phyloP scores from a whole-genome alignment of 2,113 vertebrate genomes.

The Felis chaus region DNA sequence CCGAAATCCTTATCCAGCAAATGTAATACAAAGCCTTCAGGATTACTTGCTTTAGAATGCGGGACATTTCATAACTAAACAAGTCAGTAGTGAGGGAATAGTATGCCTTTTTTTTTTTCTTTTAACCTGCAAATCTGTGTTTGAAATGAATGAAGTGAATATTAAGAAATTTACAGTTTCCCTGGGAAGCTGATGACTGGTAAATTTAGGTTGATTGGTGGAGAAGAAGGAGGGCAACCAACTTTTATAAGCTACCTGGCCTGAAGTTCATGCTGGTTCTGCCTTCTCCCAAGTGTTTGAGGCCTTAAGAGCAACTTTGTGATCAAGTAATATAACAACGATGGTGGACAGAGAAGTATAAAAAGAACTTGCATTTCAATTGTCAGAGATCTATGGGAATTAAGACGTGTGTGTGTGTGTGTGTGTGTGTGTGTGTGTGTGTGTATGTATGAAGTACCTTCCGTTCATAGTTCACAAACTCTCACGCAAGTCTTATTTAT shows the following conservation, averaged over 20 bases:
- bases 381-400: not conserved
- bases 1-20: not conserved
- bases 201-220: not conserved
- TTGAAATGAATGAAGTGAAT: not conserved
- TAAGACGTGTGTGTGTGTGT: not conserved
- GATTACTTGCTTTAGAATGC: not conserved
- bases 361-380: not conserved
- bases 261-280: not conserved
- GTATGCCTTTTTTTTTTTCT: not conserved
- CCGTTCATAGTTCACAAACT: not conserved
- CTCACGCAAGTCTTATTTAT: not conserved
- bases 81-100: not conserved
- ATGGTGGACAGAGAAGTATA: not conserved
- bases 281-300: not conserved
- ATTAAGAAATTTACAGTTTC: not conserved
- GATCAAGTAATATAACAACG: not conserved
- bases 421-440: not conserved
- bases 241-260: not conserved
- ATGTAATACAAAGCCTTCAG: not conserved
- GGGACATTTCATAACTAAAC: not conserved
- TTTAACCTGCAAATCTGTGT: not conserved
- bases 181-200: not conserved
- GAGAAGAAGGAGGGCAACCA: not conserved
- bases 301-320: not conserved
- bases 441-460: not conserved